Evolutionary conservation across 92 coral and sea anemone genomes (phyloP), one percentile per base, ranked within the genome.

Genomic region (Epizoanthus illoricatus): DNA sequence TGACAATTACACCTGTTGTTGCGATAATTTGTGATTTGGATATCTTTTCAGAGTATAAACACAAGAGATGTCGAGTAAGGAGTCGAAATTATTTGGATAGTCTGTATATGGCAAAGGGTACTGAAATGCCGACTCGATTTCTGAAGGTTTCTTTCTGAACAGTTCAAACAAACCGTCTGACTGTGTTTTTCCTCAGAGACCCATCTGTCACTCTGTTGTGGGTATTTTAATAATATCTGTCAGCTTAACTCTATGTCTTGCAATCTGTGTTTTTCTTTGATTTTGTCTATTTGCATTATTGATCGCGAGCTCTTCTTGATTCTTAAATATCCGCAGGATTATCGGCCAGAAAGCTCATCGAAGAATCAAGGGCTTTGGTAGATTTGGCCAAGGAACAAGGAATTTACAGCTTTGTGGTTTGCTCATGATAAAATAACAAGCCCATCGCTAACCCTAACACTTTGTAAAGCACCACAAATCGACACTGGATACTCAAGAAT

Each of bases 141-240:
- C 24, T 78, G 43, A 56, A 76, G 23, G 45, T 78, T 78, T 56
- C 13, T 3, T 62, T 17, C 61, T 78, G 60, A 62, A 58, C 55
- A 69, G 42, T 71, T 76, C 86, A 88, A 93, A 86, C 89, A 88
- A 81, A 70, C 69, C 57, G 67, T 84, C 73, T 80, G 72, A 56
- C 62, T 13, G 59, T 83, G 85, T 76, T 82, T 82, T 62, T 84
- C 41, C 74, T 69, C 65, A 73, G 90, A 88, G 89, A 84, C 75
- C 83, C 87, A 69, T 71, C 85, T 91, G 97, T 83, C 97, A 88
- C 39, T 86, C 65, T 85, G 75, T 86, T 93, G 90, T 88, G 79
- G 89, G 84, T 49, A 85, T 83, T 92, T 88, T 90, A 90, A 90
- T 92, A 86, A 88, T 86, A 84, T 76, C 75, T 93, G 94, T 91